phyloP scores from a whole-genome alignment of 2,888 invertebrate genomes.

The Tenthredo distinguenda region DNA sequence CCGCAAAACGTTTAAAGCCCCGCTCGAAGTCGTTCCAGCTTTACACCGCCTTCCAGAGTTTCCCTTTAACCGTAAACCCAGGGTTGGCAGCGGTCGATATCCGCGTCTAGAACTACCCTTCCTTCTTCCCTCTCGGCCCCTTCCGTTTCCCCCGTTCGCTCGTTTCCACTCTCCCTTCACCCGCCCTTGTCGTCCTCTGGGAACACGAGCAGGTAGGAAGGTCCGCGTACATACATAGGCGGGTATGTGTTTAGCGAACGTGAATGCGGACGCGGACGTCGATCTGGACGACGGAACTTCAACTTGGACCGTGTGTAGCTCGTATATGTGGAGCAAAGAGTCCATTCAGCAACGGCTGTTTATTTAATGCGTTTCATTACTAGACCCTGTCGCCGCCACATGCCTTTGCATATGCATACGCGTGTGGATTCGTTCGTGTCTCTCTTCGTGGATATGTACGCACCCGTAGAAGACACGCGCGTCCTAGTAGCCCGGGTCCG shows the following conservation, averaged over 20 bases:
- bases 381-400: conserved; percentile 7
- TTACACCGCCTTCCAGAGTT: not conserved
- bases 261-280: not conserved
- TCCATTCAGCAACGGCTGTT: conserved; percentile 48
- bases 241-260: not conserved
- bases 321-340: conserved; percentile 34
- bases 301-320: not conserved
- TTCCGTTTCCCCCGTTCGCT: not conserved
- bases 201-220: not conserved
- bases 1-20: conserved; percentile 2
- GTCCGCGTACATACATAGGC: not conserved
- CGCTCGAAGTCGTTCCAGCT: not conserved
- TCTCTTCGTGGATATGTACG: not conserved
- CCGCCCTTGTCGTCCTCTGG: conserved; percentile 21
- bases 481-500: not conserved
- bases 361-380: conserved; percentile 47
- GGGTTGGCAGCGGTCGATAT: conserved; percentile 40
- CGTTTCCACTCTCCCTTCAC: conserved; percentile 3
- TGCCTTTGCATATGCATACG: not conserved
- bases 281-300: not conserved
- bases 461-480: not conserved
- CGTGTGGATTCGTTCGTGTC: not conserved
- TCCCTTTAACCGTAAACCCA: conserved; percentile 10
- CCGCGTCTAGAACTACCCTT: conserved; percentile 49
- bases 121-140: not conserved